Evolutionary conservation across 2,113 vertebrate genomes (phyloP).

Genomic region (Steatornis caripensis): DNA sequence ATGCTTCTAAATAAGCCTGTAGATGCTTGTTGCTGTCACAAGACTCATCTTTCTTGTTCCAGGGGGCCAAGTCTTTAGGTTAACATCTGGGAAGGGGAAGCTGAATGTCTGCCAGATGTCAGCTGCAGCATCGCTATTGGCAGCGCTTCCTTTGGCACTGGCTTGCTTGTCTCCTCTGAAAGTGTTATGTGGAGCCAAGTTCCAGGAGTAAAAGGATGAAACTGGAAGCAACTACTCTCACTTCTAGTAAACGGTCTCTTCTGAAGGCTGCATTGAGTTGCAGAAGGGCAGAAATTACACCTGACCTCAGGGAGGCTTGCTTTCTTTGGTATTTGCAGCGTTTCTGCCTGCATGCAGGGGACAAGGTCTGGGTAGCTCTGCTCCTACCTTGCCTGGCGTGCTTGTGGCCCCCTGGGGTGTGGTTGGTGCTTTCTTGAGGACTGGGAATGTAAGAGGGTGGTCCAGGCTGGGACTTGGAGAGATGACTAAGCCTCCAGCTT

Average conservation of each 20-base stretch:
- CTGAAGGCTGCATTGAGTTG: background rate
- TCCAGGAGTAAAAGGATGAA: background rate
- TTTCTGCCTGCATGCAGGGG: background rate
- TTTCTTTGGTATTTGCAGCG: background rate
- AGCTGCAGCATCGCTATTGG: background rate
- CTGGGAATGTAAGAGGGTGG: background rate
- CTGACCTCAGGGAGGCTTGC: background rate
- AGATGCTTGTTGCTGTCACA: background rate
- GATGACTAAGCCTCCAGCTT: background rate
- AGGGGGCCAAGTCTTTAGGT: background rate
- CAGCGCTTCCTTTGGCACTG: background rate
- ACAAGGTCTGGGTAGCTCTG: background rate
- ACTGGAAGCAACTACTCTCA: background rate
- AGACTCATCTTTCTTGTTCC: background rate
- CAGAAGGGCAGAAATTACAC: background rate
- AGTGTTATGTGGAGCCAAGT: background rate
- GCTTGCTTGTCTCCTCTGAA: background rate
- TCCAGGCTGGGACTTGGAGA: background rate
- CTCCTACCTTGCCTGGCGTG: background rate
- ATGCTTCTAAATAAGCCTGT: background rate
- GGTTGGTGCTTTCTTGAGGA: background rate
- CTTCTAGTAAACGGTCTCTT: background rate
- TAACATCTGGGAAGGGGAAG: background rate
- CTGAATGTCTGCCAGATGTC: background rate
- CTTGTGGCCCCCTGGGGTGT: background rate